Evolutionary conservation across 2,797 vertebrate genomes (phyloP), one percentile per base, ranked within the genome.

Genomic region (Ara ararauna): DNA sequence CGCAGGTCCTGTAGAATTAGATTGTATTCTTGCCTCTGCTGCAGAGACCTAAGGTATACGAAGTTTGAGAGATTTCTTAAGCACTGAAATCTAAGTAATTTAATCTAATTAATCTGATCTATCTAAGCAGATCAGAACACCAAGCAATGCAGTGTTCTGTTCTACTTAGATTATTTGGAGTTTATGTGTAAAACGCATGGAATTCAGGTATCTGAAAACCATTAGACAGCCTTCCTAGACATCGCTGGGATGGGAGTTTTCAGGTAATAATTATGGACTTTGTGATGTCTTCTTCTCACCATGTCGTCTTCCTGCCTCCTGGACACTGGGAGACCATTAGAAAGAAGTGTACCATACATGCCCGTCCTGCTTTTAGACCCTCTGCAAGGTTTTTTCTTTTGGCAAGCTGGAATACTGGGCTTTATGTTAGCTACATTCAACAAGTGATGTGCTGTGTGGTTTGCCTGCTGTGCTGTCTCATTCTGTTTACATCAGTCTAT

Each of bases 71-170:
- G 40, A 19, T 70, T 45, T 72, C 18, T 56, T 21, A 23, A n/a
- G 32, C 54, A 10, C 54, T n/a, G 54, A 56, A 56, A 56, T 56
- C 54, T 56, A 56, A n/a, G 21, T 22, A 22, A 23, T n/a, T 56
- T 56, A n/a, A 56, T 56, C 32, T 22, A 22, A n/a, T 23, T n/a
- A 14, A 56, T n/a, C 20, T 56, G n/a, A 56, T 23, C 13, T 56
- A 15, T n/a, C 54, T n/a, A 56, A 56, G 32, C 12, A n/a, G 1
- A 1, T 0, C 61, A 12, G 44, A 80, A 48, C n/a, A 10, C 8
- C 13, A 38, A 13, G 27, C 0, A 0, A 61, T 44, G 36, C 36
- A 32, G 27, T 61, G 5, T 85, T 85, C 51, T 30, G 26, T 30
- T 70, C 27, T 70, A 5, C 23, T 68, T 38, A 8, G 40, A 29